Evolutionary conservation across 2,888 invertebrate species (phyloP).

Genomic region (Drosophila greeni): DNA sequence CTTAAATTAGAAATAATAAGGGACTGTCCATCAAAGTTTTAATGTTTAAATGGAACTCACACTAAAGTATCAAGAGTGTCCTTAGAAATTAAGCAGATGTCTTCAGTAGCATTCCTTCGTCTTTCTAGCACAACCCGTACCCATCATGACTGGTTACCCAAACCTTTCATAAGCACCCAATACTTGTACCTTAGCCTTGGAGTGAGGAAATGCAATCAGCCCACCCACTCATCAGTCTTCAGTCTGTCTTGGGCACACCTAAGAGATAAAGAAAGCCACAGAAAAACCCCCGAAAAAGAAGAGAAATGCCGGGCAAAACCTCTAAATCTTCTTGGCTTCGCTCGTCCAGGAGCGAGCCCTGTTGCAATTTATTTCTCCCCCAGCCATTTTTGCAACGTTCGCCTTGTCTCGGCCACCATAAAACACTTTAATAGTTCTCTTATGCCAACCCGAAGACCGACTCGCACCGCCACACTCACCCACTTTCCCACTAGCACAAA

Average conservation of each 20-base stretch:
- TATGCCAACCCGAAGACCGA: constrained; percentile 42
- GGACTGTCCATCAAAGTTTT: too few species aligned
- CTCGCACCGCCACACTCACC: background rate
- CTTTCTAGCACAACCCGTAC: background rate
- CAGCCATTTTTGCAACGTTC: constrained; percentile 32
- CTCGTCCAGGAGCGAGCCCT: constrained; percentile 39
- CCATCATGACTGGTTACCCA: constrained; percentile 18
- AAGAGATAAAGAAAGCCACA: constrained; percentile 39
- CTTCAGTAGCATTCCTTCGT: background rate
- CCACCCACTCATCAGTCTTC: constrained; percentile 36
- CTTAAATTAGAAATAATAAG: too few species aligned
- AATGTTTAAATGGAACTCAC: too few species aligned
- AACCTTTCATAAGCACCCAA: constrained; percentile 29
- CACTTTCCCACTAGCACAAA: background rate
- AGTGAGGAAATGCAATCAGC: constrained; percentile 24
- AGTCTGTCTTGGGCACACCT: constrained; percentile 32
- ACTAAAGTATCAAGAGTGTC: background rate
- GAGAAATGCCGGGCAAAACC: constrained; percentile 45
- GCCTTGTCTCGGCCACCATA: constrained; percentile 78
- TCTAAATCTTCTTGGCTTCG: constrained; percentile 53
- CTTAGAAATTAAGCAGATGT: background rate
- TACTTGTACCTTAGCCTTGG: constrained; percentile 15
- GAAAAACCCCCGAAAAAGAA: constrained; percentile 27
- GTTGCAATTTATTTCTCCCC: constrained; percentile 76
- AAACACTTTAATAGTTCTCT: constrained; percentile 79